Evolutionary conservation across 2,888 invertebrate species (phyloP), one percentile per base, ranked within the genome.

Genomic region (Apamea epomidion): DNA sequence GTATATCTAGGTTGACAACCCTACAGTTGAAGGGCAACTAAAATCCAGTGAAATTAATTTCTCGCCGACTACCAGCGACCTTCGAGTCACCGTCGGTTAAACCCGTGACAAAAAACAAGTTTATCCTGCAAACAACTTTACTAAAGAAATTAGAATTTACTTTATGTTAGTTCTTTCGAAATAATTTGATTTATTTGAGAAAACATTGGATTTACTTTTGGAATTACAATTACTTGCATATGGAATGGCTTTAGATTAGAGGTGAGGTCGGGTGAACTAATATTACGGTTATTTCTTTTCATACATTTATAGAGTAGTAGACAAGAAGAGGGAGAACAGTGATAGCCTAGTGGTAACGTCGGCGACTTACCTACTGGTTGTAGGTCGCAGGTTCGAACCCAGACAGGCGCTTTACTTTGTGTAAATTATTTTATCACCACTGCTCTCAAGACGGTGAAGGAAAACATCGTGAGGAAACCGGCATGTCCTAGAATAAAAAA

Each of bases 141-240:
- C 76, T 18, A 69, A 88, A 85, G 67, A 81, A 87, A 87, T 88
- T 86, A 81, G 60, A 74, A 85, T 86, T 86, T 77, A 76, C 83
- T 76, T 81, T 75, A 51, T 67, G 73, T 29, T 74, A 71, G 32
- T 86, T 82, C 54, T 74, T 88, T 76, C 54, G 48, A 25, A 68
- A 78, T 76, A 73, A 80, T 65, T 86, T 75, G 67, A 78, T 83
- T 83, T 86, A 86, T 78, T 78, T 68, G 67, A 68, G 45, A 78
- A 76, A 80, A 65, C 58, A 76, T 77, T 80, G 64, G 37, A 74
- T 82, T 77, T 82, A 65, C 64, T 74, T 83, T 78, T 45, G 16
- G 45, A 62, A 42, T 83, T 83, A 67, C 45, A 70, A 45, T 71
- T 75, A 42, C 42, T 48, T 51, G 62, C 62, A 60, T 65, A 37